Conservation (phyloP, 2,888 invertebrate genomes). For the Physocephala rufipes region DNA sequence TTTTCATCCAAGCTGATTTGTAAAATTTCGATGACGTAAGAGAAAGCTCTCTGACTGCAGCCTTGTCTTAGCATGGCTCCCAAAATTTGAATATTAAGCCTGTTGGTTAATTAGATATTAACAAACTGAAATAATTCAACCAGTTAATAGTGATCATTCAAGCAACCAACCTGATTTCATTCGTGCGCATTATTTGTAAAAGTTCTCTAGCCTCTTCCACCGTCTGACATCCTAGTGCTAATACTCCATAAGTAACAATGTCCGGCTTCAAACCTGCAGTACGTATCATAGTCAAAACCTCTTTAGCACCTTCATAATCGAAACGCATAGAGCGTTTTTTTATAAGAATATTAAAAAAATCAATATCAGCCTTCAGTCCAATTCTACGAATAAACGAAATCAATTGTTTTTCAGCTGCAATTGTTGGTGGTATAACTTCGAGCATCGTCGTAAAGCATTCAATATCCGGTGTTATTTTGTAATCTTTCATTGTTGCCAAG, state of each 20-base stretch:
- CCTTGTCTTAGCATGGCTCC: conserved; percentile 78
- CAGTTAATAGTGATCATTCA: conserved; percentile 9
- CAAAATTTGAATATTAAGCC: conserved; percentile 79
- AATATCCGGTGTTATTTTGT: conserved; percentile 76
- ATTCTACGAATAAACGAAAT: conserved; percentile 71
- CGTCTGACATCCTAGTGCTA: conserved; percentile 81
- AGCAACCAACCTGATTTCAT: conserved; percentile 71
- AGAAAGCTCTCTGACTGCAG: conserved; percentile 70
- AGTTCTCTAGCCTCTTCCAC: conserved; percentile 73
- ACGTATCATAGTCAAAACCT: conserved; percentile 70
- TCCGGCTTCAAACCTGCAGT: conserved; percentile 72
- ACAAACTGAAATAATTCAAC: neutral
- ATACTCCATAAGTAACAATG: conserved; percentile 85
- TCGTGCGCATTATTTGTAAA: conserved; percentile 75
- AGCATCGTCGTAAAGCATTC: conserved; percentile 83
- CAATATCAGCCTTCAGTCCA: conserved; percentile 76
- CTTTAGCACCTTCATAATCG: conserved; percentile 76
- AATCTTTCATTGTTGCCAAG: conserved; percentile 76
- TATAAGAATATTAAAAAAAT: conserved; percentile 88
- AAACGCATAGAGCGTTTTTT: conserved; percentile 78
- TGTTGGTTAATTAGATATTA: conserved; percentile 52
- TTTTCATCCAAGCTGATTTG: conserved; percentile 71
- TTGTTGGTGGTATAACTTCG: conserved; percentile 74
- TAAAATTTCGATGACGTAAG: conserved; percentile 76
- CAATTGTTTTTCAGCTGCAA: conserved; percentile 75